A percentile compares a stretch with the other conserved stretches of the same genome.
These are phyloP conservation scores for Agrotis ipsilon DNA, from an alignment of 2,888 invertebrate genomes.

Conservation along the genomic window DNA sequence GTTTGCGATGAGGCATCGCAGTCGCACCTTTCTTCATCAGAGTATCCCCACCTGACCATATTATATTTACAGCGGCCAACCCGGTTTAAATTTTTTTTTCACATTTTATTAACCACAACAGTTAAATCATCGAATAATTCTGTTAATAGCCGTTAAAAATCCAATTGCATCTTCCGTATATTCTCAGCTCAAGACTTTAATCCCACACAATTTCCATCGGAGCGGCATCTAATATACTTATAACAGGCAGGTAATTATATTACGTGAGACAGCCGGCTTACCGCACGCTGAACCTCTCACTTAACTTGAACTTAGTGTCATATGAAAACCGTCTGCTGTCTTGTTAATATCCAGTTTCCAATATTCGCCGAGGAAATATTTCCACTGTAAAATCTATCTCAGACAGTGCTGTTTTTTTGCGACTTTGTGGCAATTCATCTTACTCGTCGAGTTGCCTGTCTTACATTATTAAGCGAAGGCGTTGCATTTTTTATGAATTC, in stretches of 20 bases:
- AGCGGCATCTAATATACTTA: conserved; percentile 30
- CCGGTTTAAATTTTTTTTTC: too few relatives aligned
- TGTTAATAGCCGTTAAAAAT: too few relatives aligned
- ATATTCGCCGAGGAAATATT: conserved; percentile 30
- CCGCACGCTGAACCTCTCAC: conserved; percentile 38
- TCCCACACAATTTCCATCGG: conserved; percentile 13
- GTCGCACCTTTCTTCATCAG: too few relatives aligned
- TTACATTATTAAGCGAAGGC: conserved; percentile 61
- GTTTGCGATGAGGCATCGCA: too few relatives aligned
- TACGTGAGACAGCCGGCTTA: conserved; percentile 40
- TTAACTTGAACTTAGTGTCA: conserved; percentile 38
- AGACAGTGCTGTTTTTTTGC: conserved; percentile 7
- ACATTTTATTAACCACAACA: too few relatives aligned
- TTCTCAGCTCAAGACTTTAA: conserved; percentile 12
- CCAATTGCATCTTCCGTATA: neutral
- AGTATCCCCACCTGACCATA: too few relatives aligned
- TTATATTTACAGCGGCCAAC: too few relatives aligned
- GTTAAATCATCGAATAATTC: too few relatives aligned
- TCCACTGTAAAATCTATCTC: conserved; percentile 14
- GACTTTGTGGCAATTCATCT: conserved; percentile 28
- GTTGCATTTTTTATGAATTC: conserved; percentile 76
- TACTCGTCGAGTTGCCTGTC: conserved; percentile 36
- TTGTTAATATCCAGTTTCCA: conserved; percentile 45
- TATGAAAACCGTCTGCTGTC: conserved; percentile 42
- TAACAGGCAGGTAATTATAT: conserved; percentile 42